A percentile compares a stretch with the other conserved stretches of the same genome.
These are phyloP conservation scores for Drosophila imparisetae DNA, from an alignment of 2,888 invertebrate genomes.

Conservation along the genomic window DNA sequence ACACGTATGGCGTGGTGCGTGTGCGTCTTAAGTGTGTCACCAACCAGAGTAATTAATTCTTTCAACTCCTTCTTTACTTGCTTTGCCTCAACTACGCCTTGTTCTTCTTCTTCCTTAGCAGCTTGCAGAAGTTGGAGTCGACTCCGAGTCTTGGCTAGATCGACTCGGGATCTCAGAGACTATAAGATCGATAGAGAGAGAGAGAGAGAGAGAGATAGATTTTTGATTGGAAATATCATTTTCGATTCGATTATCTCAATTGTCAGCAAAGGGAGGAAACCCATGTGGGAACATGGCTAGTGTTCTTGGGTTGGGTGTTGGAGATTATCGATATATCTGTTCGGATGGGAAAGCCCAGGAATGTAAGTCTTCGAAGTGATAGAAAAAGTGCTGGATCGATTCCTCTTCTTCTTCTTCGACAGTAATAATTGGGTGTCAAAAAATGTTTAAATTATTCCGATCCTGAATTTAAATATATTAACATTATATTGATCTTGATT, in stretches of 20 bases:
- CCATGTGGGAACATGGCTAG: background rate
- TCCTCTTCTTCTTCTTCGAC: background rate
- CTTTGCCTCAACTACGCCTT: background rate
- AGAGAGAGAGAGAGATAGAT: background rate
- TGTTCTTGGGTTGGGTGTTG: background rate
- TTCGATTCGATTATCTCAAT: background rate
- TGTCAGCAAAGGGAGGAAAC: background rate
- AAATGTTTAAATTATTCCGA: background rate
- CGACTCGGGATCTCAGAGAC: background rate
- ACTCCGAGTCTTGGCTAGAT: background rate
- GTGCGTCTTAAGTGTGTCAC: conserved; percentile 63
- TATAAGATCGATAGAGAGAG: background rate
- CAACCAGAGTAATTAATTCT: conserved; percentile 56
- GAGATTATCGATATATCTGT: background rate
- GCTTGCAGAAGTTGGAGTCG: conserved; percentile 6
- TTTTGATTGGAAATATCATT: background rate
- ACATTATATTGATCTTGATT: background rate
- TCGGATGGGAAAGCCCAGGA: background rate
- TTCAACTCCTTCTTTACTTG: conserved; percentile 13
- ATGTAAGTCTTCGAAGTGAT: background rate
- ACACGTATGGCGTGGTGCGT: conserved; percentile 24
- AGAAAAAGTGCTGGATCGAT: background rate
- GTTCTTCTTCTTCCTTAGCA: conserved; percentile 55
- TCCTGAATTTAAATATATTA: background rate
- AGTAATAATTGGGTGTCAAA: background rate